Conservation (phyloP, 2,113 vertebrate genomes). For the Ochotona curzoniae region DNA sequence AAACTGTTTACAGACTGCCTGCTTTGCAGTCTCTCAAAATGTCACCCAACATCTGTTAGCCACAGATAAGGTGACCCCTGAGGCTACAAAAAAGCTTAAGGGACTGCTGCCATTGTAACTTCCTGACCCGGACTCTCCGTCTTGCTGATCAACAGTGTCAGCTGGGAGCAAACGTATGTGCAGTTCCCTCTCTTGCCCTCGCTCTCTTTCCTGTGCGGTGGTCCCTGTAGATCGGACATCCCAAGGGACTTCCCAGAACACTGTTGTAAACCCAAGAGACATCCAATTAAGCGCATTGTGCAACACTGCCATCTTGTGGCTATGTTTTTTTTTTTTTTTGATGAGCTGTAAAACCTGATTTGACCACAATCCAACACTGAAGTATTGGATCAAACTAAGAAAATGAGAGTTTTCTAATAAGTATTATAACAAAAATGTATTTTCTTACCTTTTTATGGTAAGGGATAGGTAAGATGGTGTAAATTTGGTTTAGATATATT, state of each 20-base stretch:
- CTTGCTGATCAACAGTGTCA: background rate
- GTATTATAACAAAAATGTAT: background rate
- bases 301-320: background rate
- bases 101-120: background rate
- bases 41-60: background rate
- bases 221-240: background rate
- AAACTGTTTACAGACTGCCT: background rate
- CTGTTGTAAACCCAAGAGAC: background rate
- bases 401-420: background rate
- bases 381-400: background rate
- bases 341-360: background rate
- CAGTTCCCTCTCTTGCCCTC: too few relatives aligned
- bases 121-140: too few relatives aligned
- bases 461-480: background rate
- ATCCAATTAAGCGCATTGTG: background rate
- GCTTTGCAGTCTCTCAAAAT: background rate
- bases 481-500: background rate
- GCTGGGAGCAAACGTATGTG: background rate
- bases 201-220: background rate
- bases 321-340: background rate
- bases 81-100: background rate
- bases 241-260: background rate
- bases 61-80: background rate
- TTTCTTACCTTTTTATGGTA: background rate
- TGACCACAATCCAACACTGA: background rate